Percentiles rank a stretch among this genome's conserved stretches.
Evolutionary conservation across 1,140 invertebrate genomes (phyloP).

Genomic region (Tyrophagus putrescentiae): DNA sequence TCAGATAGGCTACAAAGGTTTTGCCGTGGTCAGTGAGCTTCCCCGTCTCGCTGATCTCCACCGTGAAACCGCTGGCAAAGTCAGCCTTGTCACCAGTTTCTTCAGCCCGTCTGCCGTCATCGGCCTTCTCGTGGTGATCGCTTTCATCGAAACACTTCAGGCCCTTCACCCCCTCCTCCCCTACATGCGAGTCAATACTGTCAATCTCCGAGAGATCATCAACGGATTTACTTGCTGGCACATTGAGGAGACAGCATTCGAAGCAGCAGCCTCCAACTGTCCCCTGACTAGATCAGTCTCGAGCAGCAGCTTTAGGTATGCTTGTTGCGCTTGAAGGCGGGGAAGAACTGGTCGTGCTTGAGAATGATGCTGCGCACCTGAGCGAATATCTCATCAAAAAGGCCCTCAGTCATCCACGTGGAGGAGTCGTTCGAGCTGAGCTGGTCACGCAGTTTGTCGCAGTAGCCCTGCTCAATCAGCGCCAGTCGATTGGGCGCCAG

Average conservation of each 20-base stretch:
- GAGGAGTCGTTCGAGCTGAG: background rate
- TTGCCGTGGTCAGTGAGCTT: constrained; percentile 58
- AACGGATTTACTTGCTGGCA: too few relatives aligned
- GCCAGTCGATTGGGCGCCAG: constrained; percentile 27
- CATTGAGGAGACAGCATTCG: too few relatives aligned
- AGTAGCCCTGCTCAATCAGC: background rate
- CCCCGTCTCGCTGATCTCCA: constrained; percentile 34
- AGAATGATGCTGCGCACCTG: constrained; percentile 35
- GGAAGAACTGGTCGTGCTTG: constrained; percentile 49
- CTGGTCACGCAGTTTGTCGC: background rate
- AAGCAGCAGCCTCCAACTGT: background rate
- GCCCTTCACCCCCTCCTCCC: background rate
- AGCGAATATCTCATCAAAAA: constrained; percentile 69
- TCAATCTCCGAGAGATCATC: background rate
- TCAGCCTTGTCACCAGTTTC: background rate
- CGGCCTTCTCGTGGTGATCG: too few relatives aligned
- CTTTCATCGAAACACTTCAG: background rate
- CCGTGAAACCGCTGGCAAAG: background rate
- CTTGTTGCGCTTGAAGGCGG: constrained; percentile 49
- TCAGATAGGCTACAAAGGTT: constrained; percentile 74
- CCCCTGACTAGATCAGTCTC: constrained; percentile 55
- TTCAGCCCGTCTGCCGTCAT: background rate
- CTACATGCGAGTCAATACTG: background rate
- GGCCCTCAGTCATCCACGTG: constrained; percentile 40
- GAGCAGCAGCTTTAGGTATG: constrained; percentile 52